A percentile compares a stretch with the other conserved stretches of the same genome.
Conservation (phyloP, 2,113 vertebrate genomes). For the Datnioides undecimradiatus region DNA sequence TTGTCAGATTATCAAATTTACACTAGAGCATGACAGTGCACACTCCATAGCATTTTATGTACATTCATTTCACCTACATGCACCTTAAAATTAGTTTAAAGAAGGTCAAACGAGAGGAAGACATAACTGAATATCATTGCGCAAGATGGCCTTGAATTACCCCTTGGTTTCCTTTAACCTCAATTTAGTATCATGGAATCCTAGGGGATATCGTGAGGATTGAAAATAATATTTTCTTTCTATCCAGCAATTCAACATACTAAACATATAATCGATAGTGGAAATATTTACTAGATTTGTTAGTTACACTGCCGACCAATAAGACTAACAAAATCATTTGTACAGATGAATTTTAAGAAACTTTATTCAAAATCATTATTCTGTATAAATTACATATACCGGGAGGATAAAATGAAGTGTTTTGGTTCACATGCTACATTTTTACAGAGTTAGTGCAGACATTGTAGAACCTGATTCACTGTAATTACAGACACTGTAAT, state of each 20-base stretch:
- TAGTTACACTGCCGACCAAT: too few relatives aligned
- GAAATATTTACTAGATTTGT: too few relatives aligned
- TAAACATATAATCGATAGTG: too few relatives aligned
- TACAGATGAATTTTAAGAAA: neutral
- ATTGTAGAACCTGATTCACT: neutral
- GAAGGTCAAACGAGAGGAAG: neutral
- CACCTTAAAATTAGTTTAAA: neutral
- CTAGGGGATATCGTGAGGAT: too few relatives aligned
- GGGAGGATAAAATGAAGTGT: neutral
- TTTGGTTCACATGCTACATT: neutral
- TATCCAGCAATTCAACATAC: too few relatives aligned
- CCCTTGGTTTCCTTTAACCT: neutral
- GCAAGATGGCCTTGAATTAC: neutral
- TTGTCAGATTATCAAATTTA: neutral
- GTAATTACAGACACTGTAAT: neutral
- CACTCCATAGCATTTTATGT: too few relatives aligned
- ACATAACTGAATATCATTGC: neutral
- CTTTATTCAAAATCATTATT: neutral
- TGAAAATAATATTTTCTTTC: too few relatives aligned
- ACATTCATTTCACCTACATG: neutral
- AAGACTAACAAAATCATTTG: too few relatives aligned
- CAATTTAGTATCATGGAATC: neutral
- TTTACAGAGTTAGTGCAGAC: neutral
- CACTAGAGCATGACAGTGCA: neutral
- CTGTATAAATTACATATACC: too few relatives aligned